Base-by-base conservation (phyloP, 2,797 vertebrate genomes). In the Lepus townsendii region DNA sequence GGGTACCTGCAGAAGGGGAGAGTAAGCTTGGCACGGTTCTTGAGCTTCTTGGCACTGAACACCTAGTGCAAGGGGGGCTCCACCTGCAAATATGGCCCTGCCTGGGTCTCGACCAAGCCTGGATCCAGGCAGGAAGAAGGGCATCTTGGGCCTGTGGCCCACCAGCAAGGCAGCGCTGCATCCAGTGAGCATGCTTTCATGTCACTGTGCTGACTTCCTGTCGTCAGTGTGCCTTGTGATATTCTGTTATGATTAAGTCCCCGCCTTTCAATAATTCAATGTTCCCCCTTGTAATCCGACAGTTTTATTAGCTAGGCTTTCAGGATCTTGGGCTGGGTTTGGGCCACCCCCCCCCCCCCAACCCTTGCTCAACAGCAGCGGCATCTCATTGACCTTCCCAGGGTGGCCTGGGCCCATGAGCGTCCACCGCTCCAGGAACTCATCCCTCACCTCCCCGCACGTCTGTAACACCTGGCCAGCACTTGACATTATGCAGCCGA, bases 121-220 rank as follows among this genome's bases (percentile, higher is more conserved):
- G 38, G 35, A 2, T 69, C 30, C 60, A 30, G 11, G 17, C 2
- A 32, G 63, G n/a, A 95, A 35, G 50, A 77, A 24, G 26, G 66
- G 54, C 0, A 3, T 19, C 4, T 72, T 87, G 7, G 5, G 38
- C 32, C 73, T 72, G 14, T 8, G 24, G 32, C 65, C 90, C 75
- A 54, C 42, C 30, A 26, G 1, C 20, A 12, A 26, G 27, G 69
- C 19, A 50, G 19, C 11, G 62, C 52, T 63, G 22, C 35, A 69
- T 30, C 32, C 22, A 13, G 7, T 35, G 42, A 52, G n/a, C 50
- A 24, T 20, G 73, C 32, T 52, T 68, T 66, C 52, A 47, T 30
- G 83, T 93, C 20, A 30, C 73, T 22, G 35, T 79, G 89, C 79
- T 65, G 62, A 52, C 60, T 88, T 60, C 27, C 24, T 94, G 5